A percentile compares a stretch with the other conserved stretches of the same genome.
Conservation (phyloP, 2,113 vertebrate species). For the Prunella fulvescens region DNA sequence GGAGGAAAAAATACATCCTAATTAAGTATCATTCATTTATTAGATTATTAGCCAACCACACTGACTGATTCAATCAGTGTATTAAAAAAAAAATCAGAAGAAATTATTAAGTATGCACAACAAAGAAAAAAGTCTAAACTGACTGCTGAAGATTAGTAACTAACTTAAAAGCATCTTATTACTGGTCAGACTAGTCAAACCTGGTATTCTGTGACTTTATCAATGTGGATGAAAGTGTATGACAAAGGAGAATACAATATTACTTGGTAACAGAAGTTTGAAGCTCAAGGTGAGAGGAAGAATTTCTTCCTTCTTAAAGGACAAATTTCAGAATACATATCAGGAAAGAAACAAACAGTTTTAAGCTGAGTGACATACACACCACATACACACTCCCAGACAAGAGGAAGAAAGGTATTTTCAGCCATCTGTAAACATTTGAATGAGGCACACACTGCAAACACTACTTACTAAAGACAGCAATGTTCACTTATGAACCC, state of each 20-base stretch:
- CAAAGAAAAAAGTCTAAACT: not conserved
- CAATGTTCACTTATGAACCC: not conserved
- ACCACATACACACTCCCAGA: no score
- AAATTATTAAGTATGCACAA: not conserved
- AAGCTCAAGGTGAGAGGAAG: fast-evolving
- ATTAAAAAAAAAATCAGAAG: not conserved
- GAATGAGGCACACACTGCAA: not conserved
- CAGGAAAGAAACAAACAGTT: not conserved
- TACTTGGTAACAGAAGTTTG: not conserved
- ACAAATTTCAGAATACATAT: not conserved
- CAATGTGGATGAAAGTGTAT: not conserved
- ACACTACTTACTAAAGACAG: not conserved
- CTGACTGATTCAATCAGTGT: not conserved
- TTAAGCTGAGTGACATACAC: not conserved
- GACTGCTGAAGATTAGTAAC: not conserved
- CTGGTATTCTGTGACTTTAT: not conserved
- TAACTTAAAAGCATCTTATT: not conserved
- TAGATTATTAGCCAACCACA: not conserved
- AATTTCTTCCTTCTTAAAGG: not conserved
- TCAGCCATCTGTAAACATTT: not conserved
- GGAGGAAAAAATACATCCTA: not conserved
- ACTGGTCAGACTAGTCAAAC: not conserved
- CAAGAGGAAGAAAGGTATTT: not conserved
- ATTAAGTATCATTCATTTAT: not conserved
- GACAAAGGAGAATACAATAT: not conserved